phyloP scores from a whole-genome alignment of 2,888 invertebrate species.

The Hymenopus coronatus region DNA sequence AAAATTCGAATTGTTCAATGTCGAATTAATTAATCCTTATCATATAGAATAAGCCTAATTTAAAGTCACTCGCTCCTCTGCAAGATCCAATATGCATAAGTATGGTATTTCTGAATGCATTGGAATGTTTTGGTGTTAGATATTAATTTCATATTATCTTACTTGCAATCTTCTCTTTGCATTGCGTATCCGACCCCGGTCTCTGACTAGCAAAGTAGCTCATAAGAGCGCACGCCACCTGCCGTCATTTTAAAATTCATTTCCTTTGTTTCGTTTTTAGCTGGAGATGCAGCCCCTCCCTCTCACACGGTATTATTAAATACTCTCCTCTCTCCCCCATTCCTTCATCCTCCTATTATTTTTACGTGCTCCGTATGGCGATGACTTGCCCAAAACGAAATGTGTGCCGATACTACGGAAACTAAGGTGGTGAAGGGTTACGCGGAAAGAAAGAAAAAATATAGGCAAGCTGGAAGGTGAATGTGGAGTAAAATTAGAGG shows the following conservation, averaged over 20 bases:
- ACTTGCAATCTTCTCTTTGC: no score
- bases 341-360: conserved; percentile 23
- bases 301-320: conserved; percentile 24
- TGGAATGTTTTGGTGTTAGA: no score
- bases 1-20: no score
- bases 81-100: no score
- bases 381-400: conserved; percentile 22
- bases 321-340: conserved; percentile 18
- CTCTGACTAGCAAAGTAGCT: neutral
- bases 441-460: neutral
- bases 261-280: conserved; percentile 17
- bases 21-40: no score
- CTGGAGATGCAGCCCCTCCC: neutral
- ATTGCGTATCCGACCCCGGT: neutral
- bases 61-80: no score
- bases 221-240: neutral
- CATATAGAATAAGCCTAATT: no score
- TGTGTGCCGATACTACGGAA: conserved; percentile 18
- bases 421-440: conserved; percentile 5
- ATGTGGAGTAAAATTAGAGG: conserved; percentile 15
- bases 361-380: conserved; percentile 27
- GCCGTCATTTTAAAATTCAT: conserved; percentile 23
- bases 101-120: no score
- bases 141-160: no score
- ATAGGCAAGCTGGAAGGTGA: neutral